Conservation (phyloP, 2,888 invertebrate species). For the Pycnomerus fuliginosus region DNA sequence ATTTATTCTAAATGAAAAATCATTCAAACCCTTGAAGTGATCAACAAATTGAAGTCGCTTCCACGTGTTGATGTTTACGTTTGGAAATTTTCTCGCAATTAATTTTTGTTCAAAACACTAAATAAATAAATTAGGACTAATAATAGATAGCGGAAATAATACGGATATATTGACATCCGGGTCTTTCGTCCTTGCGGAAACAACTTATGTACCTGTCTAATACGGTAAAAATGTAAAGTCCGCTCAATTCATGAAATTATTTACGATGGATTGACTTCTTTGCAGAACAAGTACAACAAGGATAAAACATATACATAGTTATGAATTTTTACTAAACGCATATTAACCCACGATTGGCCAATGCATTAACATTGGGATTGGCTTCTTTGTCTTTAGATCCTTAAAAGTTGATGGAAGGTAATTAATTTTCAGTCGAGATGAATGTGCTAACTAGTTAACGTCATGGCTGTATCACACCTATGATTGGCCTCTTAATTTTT, state of each 20-base stretch:
- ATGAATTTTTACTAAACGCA: conserved; percentile 11
- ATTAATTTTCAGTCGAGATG: conserved; percentile 11
- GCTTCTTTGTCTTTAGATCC: conserved; percentile 13
- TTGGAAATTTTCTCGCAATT: too few species aligned
- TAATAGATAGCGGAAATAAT: too few species aligned
- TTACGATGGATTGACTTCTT: conserved; percentile 8
- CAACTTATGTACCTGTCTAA: conserved; percentile 25
- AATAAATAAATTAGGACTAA: too few species aligned
- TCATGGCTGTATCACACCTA: conserved; percentile 4
- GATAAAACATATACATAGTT: conserved; percentile 8
- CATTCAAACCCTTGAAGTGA: too few species aligned
- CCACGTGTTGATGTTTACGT: too few species aligned
- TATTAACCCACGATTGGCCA: conserved; percentile 5
- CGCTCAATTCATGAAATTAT: conserved; percentile 19
- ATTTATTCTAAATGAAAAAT: too few species aligned
- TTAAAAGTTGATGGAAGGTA: conserved; percentile 15
- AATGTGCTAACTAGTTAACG: conserved; percentile 3
- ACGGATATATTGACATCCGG: too few species aligned
- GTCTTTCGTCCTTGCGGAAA: conserved; percentile 35
- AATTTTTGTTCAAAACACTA: too few species aligned
- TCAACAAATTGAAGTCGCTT: too few species aligned
- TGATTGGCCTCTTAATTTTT: too few species aligned
- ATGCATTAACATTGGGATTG: conserved; percentile 3
- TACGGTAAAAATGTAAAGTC: conserved; percentile 25
- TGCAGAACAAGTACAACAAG: conserved; percentile 16